phyloP scores from a whole-genome alignment of 2,888 invertebrate genomes.

The Orchestes rusci region DNA sequence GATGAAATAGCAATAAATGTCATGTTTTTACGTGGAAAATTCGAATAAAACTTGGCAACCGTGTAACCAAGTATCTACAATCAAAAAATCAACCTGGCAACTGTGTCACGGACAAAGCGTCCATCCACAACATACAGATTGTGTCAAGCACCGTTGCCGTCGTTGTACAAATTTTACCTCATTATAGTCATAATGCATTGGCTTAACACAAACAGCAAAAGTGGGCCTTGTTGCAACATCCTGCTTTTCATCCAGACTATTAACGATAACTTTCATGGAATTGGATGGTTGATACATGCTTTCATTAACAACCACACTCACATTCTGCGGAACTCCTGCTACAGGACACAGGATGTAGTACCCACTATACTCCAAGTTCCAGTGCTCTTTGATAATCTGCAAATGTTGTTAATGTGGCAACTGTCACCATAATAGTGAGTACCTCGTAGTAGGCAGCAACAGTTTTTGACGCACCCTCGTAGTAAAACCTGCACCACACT shows the following conservation, averaged over 20 bases:
- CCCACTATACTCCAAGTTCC: constrained; percentile 88
- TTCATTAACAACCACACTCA: constrained; percentile 59
- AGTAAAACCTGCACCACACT: constrained; percentile 78
- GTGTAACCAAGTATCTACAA: too few species aligned
- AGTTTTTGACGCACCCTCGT: too few species aligned
- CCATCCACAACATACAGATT: too few species aligned
- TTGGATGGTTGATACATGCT: constrained; percentile 58
- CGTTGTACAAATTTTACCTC: constrained; percentile 46
- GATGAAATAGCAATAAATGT: too few species aligned
- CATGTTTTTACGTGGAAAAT: too few species aligned
- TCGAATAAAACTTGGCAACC: too few species aligned
- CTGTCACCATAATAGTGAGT: too few species aligned
- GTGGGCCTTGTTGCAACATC: constrained; percentile 41
- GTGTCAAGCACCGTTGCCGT: too few species aligned
- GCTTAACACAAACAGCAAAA: constrained; percentile 78
- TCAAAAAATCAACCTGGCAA: too few species aligned
- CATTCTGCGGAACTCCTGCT: constrained; percentile 55
- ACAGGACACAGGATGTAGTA: constrained; percentile 80
- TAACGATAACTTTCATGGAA: constrained; percentile 56
- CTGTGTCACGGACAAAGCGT: too few species aligned
- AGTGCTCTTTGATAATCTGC: constrained; percentile 82
- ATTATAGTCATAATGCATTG: constrained; percentile 82
- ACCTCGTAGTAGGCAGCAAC: too few species aligned
- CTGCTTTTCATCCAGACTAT: constrained; percentile 42
- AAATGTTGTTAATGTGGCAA: constrained; percentile 13